phyloP scores from a whole-genome alignment of 2,888 invertebrate genomes.

The Fragum fragum region DNA sequence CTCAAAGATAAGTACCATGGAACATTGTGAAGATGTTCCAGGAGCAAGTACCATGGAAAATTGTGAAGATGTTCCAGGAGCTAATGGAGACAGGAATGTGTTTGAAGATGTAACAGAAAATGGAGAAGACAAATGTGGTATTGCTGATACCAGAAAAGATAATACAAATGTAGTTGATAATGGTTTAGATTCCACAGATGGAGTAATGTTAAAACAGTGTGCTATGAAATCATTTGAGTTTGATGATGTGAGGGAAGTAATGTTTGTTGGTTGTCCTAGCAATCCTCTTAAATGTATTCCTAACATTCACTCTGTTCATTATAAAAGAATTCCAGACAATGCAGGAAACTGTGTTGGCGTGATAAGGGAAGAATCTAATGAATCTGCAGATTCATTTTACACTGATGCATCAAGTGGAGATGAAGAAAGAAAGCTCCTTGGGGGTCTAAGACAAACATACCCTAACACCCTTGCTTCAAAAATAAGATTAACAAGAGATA shows the following conservation, averaged over 20 bases:
- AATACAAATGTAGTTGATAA: background rate
- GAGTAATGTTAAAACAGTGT: constrained; percentile 6
- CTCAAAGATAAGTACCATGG: no score
- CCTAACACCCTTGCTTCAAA: background rate
- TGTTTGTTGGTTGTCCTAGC: background rate
- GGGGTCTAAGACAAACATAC: background rate
- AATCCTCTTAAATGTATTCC: background rate
- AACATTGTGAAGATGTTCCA: no score
- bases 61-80: no score
- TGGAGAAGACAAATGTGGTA: background rate
- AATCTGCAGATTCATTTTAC: background rate
- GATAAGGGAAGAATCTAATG: background rate
- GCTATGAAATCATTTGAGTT: constrained; percentile 10
- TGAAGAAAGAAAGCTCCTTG: background rate
- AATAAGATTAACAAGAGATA: background rate
- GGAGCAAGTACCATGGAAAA: no score
- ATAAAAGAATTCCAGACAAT: background rate
- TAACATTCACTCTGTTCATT: background rate
- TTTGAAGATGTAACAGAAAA: background rate
- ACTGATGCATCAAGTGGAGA: background rate
- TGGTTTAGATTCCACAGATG: constrained; percentile 8
- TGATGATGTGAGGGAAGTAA: constrained; percentile 6
- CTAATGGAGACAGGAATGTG: no score
- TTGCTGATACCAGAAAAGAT: background rate
- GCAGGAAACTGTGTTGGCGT: background rate